These are phyloP conservation scores for Allygus modestus DNA, from an alignment of 2,888 invertebrate species.

Conservation along the genomic window DNA sequence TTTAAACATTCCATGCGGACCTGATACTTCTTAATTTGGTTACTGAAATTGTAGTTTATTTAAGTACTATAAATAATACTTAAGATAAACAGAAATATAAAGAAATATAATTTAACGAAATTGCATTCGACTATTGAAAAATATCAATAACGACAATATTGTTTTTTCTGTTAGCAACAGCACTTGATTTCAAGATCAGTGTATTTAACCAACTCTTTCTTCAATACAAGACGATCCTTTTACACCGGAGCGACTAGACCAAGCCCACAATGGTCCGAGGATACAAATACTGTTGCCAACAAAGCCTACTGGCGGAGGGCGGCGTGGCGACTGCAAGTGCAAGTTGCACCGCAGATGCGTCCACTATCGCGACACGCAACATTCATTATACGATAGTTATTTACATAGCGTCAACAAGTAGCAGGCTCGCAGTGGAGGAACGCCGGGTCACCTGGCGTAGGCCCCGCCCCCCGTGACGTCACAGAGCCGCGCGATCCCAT, in stretches of 20 bases:
- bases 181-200: too few species aligned
- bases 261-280: neutral
- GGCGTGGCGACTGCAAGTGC: conserved; percentile 10
- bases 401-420: conserved; percentile 64
- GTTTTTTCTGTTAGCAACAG: too few species aligned
- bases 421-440: conserved; percentile 42
- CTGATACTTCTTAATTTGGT: too few species aligned
- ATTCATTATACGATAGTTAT: conserved; percentile 50
- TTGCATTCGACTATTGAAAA: too few species aligned
- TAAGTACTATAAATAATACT: too few species aligned
- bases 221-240: neutral
- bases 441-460: conserved; percentile 54
- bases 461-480: conserved; percentile 68
- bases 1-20: too few species aligned
- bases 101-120: too few species aligned
- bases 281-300: neutral
- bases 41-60: too few species aligned
- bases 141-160: too few species aligned
- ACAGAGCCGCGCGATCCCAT: conserved; percentile 67
- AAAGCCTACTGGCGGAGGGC: neutral
- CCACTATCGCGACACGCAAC: conserved; percentile 29
- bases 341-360: conserved; percentile 7
- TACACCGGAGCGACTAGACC: neutral
- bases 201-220: neutral
- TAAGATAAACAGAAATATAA: too few species aligned